Conservation (phyloP, 2,113 vertebrate genomes). For the Tragelaphus buxtoni region DNA sequence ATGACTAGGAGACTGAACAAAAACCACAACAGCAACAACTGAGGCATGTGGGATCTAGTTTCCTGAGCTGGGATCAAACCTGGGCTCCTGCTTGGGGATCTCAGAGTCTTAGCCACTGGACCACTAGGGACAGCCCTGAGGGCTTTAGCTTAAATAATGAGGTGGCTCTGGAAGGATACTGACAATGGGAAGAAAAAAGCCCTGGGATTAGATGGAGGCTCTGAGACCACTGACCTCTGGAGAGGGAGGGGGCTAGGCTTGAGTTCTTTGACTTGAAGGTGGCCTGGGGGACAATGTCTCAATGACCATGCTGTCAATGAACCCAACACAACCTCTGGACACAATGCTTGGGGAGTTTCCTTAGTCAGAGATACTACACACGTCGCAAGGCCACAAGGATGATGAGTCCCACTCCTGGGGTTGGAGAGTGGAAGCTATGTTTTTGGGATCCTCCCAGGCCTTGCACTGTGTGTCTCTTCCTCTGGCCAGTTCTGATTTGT, state of each 20-base stretch:
- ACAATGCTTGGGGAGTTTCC: not conserved
- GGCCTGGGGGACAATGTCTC: not conserved
- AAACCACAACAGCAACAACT: not conserved
- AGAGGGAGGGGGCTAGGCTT: not conserved
- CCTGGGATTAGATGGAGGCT: not conserved
- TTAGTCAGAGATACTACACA: not conserved
- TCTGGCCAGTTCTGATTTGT: not conserved
- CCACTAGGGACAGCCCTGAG: not conserved
- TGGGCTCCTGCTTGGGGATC: not conserved
- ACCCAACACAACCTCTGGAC: not conserved
- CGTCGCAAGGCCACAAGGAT: accelerated
- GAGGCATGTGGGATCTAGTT: not conserved
- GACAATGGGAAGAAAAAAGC: not conserved
- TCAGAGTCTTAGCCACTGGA: not conserved
- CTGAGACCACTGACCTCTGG: not conserved
- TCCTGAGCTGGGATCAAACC: not conserved
- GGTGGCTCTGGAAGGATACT: not conserved
- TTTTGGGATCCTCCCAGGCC: not conserved
- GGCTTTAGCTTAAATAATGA: not conserved
- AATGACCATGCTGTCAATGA: not conserved
- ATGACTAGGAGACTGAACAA: not conserved
- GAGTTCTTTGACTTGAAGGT: not conserved
- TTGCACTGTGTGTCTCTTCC: not conserved
- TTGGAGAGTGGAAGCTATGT: not conserved
- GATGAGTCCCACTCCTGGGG: not conserved